Evolutionary conservation across 2,797 vertebrate genomes (phyloP).

Genomic region (Bradypus variegatus): DNA sequence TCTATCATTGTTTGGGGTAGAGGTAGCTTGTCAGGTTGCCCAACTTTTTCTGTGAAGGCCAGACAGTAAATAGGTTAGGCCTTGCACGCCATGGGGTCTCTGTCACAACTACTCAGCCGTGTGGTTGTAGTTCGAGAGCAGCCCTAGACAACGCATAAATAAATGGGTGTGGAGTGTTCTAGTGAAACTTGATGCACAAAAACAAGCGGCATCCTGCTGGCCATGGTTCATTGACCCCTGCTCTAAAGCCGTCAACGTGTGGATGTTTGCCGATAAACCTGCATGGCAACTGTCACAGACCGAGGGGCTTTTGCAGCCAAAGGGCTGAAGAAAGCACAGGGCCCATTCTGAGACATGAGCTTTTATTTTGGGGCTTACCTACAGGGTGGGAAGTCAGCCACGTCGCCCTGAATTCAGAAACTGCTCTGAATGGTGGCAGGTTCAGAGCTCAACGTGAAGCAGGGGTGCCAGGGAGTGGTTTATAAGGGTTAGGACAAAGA

Average conservation of each 20-base stretch:
- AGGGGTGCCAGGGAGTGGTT: too few species aligned
- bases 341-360: too few species aligned
- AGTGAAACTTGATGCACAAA: neutral
- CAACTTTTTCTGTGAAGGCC: neutral
- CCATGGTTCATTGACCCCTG: neutral
- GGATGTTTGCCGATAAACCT: neutral
- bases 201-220: neutral
- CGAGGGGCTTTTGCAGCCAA: too few species aligned
- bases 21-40: neutral
- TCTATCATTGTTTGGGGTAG: neutral
- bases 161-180: neutral
- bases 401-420: too few species aligned
- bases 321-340: too few species aligned
- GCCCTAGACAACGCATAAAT: neutral
- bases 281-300: neutral
- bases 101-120: neutral
- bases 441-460: too few species aligned
- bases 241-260: neutral
- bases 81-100: neutral
- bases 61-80: neutral
- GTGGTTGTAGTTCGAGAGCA: neutral
- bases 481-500: too few species aligned
- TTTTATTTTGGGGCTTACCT: too few species aligned
- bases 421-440: too few species aligned
- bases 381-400: too few species aligned